phyloP scores from a whole-genome alignment of 2,113 vertebrate species.

The Lepisosteus oculatus region DNA sequence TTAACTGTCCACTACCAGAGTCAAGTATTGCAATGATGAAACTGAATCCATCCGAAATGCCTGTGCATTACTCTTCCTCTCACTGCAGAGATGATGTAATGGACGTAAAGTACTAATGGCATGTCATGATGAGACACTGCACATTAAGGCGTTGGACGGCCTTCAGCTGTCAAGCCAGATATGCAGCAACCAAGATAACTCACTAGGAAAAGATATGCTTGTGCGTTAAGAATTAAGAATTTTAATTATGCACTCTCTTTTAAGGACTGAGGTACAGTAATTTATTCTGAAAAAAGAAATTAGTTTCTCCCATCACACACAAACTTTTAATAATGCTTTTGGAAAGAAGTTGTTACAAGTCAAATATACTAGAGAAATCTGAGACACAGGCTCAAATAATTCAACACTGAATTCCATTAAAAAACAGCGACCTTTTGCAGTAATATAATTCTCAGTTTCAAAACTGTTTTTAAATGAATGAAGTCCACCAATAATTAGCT shows the following conservation, averaged over 20 bases:
- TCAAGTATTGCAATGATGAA: neutral
- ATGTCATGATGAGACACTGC: neutral
- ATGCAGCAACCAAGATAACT: neutral
- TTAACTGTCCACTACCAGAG: too few species aligned
- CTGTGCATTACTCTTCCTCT: neutral
- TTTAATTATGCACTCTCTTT: neutral
- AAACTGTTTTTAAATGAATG: too few species aligned
- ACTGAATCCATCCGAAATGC: neutral
- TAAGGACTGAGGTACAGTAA: neutral
- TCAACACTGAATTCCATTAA: too few species aligned
- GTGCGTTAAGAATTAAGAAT: neutral
- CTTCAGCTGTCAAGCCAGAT: conserved; percentile 3
- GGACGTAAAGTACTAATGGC: neutral
- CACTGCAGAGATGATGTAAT: neutral
- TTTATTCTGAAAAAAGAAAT: too few species aligned
- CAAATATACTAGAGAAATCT: too few species aligned
- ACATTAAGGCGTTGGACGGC: neutral
- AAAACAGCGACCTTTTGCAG: too few species aligned
- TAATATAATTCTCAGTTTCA: too few species aligned
- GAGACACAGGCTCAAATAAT: too few species aligned
- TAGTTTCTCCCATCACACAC: too few species aligned
- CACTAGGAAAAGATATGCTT: neutral
- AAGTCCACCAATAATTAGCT: too few species aligned
- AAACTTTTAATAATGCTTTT: too few species aligned
- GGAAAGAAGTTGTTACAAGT: too few species aligned